Evolutionary conservation across 2,113 vertebrate genomes (phyloP), one percentile per base, ranked within the genome.

Genomic region (Anseranas semipalmata): DNA sequence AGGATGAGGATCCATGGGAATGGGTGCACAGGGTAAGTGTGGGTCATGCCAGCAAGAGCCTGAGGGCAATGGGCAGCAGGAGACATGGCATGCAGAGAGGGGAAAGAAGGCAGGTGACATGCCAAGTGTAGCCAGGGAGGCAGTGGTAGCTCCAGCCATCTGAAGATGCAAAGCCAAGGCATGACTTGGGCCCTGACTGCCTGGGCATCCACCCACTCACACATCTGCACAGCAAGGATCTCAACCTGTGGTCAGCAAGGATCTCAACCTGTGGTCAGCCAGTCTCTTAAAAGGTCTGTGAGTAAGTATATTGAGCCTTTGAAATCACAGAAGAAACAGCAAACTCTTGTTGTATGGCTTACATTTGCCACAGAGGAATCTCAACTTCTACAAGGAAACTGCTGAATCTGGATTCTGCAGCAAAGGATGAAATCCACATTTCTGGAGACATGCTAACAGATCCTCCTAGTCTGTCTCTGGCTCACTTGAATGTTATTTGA

Each of bases 401-500:
- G 4, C 46, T 45, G 52, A 22, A n/a, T 32, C 39, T 20, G 37
- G 43, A 21, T 27, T 32, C 53, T 53, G 89, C 65, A 59, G 68
- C 12, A 39, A 46, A 48, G n/a, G 68, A 85, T 67, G 65, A 89
- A 32, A 12, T 11, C 21, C 48, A 14, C 24, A 9, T 33, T 33
- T 63, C 77, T 66, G 65, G 37, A 70, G 55, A 28, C 12, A 2
- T 4, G 35, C 50, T 70, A 35, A 35, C 73, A 43, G 25, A 30
- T 68, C 60, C 27, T 3, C 35, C 30, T 60, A 28, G 43, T 22
- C 10, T 15, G 39, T 9, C 41, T 74, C 60, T 43, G 52, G 15
- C 17, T 48, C 2, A 3, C 24, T n/a, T 2, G 1, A 28, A 10
- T 24, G 3, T 5, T 4, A 12, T 5, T 20, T 9, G 48, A 37